phyloP scores from a whole-genome alignment of 2,113 vertebrate genomes.

The Sapajus apella region DNA sequence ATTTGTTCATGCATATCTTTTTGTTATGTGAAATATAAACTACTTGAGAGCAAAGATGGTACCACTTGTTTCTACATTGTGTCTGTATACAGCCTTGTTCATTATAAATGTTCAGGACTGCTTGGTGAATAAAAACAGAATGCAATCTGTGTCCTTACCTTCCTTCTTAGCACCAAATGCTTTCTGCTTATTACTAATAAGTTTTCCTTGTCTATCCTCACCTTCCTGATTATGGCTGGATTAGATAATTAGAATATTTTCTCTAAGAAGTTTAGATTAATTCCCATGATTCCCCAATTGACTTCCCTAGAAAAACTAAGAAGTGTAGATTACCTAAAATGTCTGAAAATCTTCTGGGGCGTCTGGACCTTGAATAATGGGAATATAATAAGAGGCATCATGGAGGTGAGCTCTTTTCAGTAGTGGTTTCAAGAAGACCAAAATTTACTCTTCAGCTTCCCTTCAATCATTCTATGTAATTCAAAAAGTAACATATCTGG shows the following conservation, averaged over 20 bases:
- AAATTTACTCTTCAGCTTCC: not conserved
- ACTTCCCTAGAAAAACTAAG: not conserved
- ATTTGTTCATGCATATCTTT: not conserved
- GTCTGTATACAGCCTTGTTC: not conserved
- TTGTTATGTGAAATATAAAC: not conserved
- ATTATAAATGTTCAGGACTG: not conserved
- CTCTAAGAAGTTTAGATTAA: not conserved
- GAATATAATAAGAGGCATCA: not conserved
- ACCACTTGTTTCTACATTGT: not conserved
- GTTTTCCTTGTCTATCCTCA: not conserved
- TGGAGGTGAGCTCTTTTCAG: not conserved
- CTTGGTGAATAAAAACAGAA: not conserved
- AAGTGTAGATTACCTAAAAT: not conserved
- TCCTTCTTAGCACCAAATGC: not conserved
- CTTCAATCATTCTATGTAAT: not conserved
- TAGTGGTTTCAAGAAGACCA: not conserved
- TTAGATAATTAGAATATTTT: not conserved
- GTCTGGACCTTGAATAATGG: not conserved
- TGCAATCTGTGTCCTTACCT: not conserved
- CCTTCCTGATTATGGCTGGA: not conserved
- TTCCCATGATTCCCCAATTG: not conserved
- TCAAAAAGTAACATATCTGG: not conserved
- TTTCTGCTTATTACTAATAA: conserved; percentile 11
- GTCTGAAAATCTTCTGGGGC: not conserved
- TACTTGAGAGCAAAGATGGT: not conserved